Evolutionary conservation across 2,113 vertebrate genomes (phyloP), one percentile per base, ranked within the genome.

Genomic region (Girardinichthys multiradiatus): DNA sequence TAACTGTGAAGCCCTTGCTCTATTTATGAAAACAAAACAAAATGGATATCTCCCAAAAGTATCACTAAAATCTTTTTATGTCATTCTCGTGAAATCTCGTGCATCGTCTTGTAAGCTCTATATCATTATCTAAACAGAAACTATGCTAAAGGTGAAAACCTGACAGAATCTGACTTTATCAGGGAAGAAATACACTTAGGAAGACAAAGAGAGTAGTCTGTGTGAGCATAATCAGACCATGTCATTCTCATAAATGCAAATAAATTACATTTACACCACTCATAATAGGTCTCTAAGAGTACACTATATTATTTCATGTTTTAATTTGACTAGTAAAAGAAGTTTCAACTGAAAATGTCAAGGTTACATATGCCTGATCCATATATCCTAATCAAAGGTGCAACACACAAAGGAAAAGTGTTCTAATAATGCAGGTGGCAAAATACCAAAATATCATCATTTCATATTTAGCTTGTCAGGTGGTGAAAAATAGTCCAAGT

Each of bases 401-500:
- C 39, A 68, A 64, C 31, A 3, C 39, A 73, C 70, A 68, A 71
- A 78, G 63, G 80, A 87, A 85, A 83, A 84, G 58, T 33, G 72
- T 77, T 85, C 89, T 91, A 89, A 87, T 85, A 89, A 83, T 75
- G 71, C 85, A 88, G 89, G 91, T 90, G 89, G 72, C 86, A 89
- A 87, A 91, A 92, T 92, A 89, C 90, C 75, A 85, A 89, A 90
- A 93, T 92, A 90, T 82, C 80, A 87, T 87, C 87, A 88, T 81
- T 24, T 88, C 89, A 92, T 92, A 89, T 90, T 89, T 89, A 90
- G 79, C 68, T 10, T 2, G 6, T 71, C 29, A 45, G 62, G 65
- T 68, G 48, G 84, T 80, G 77, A 85, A 85, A 88, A 89, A 88
- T 72, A 90, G 76, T 77, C 75, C 72, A 83, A 85, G 89, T 90